Conservation (phyloP, 2,113 vertebrate genomes). For the Actenoides hombroni region DNA sequence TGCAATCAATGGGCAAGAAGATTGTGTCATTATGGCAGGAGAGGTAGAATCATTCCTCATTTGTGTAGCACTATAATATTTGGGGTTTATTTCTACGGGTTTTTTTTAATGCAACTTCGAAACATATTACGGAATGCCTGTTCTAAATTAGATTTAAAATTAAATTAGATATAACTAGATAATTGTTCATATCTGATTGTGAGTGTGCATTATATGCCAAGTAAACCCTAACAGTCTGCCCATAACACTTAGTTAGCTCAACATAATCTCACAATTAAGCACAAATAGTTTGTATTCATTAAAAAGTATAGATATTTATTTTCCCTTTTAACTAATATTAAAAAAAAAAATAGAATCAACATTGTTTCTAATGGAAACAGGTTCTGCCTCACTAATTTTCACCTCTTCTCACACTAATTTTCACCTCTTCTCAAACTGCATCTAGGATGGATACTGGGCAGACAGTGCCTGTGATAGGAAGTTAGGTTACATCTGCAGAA, state of each 20-base stretch:
- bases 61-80: background rate
- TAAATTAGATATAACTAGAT: background rate
- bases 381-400: background rate
- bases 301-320: background rate
- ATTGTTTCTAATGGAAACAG: background rate
- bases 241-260: rapidly evolving
- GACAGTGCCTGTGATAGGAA: constrained; percentile 83
- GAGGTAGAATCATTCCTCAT: constrained; percentile 71
- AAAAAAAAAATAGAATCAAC: background rate
- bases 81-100: background rate
- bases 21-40: constrained; percentile 88
- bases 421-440: background rate
- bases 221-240: background rate
- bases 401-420: background rate
- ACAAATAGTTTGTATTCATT: background rate
- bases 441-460: constrained; percentile 87
- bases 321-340: background rate
- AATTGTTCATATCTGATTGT: background rate
- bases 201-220: background rate
- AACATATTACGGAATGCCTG: background rate
- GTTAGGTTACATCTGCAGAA: constrained; percentile 87
- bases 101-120: background rate
- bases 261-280: background rate
- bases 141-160: background rate
- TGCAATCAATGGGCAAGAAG: constrained; percentile 78